These are phyloP conservation scores for Siniperca chuatsi DNA, from an alignment of 2,113 vertebrate species.

Conservation along the genomic window DNA sequence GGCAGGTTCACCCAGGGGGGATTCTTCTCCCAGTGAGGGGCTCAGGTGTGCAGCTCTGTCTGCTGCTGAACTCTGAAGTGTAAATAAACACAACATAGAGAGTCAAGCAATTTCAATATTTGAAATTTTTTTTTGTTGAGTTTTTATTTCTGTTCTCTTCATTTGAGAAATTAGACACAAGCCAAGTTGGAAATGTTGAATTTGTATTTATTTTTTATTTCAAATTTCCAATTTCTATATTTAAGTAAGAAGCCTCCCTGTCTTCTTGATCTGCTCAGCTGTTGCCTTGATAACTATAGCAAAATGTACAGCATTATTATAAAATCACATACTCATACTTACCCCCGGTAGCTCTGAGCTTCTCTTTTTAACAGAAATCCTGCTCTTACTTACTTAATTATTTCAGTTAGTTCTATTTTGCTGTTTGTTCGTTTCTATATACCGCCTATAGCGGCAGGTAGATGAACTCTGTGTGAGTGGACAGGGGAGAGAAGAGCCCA, in stretches of 20 bases:
- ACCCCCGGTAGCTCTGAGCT: not conserved
- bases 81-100: slow-evolving; percentile 32
- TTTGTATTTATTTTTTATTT: not conserved
- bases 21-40: slow-evolving; percentile 33
- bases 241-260: not conserved
- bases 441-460: too few relatives aligned
- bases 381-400: not conserved
- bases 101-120: slow-evolving; percentile 4
- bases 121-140: not conserved
- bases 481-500: too few relatives aligned
- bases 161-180: not conserved
- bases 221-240: not conserved
- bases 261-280: not conserved
- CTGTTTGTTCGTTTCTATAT: not conserved
- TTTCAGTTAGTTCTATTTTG: not conserved
- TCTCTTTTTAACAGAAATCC: not conserved
- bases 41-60: slow-evolving; percentile 35
- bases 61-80: slow-evolving; percentile 42
- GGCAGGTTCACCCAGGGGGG: slow-evolving; percentile 56
- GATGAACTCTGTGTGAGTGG: too few relatives aligned
- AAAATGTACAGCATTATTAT: not conserved
- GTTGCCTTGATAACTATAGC: not conserved
- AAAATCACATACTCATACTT: not conserved
- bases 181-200: not conserved
- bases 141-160: not conserved